Evolutionary conservation across 2,888 invertebrate species (phyloP).

Genomic region (Lissonota sp.): DNA sequence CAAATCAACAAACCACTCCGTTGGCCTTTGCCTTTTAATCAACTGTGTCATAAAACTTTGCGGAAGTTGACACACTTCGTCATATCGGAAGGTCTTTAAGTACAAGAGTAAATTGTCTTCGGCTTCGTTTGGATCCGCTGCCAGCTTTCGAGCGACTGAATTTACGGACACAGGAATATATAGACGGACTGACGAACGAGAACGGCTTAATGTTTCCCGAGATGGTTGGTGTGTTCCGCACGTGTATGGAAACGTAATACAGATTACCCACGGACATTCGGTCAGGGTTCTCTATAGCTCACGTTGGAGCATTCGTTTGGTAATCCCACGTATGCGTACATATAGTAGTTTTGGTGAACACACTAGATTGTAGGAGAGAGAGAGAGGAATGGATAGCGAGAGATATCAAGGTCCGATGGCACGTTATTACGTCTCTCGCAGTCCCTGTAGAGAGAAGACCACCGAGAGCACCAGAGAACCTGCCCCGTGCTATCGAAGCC

Average conservation of each 20-base stretch:
- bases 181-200: neutral
- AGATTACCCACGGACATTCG: constrained; percentile 62
- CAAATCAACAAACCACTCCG: no score
- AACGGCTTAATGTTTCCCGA: no score
- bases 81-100: no score
- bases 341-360: constrained; percentile 41
- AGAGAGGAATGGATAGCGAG: neutral
- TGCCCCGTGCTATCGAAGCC: no score
- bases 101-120: constrained; percentile 17
- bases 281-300: constrained; percentile 30
- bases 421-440: constrained; percentile 35
- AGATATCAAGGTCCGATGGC: constrained; percentile 35
- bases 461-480: no score
- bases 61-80: no score
- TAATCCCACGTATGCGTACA: constrained; percentile 67
- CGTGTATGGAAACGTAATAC: constrained; percentile 30
- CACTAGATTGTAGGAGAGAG: constrained; percentile 17
- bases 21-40: no score
- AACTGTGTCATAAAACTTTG: no score
- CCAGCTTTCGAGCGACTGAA: constrained; percentile 4
- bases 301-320: constrained; percentile 66
- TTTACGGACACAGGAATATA: neutral
- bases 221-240: neutral
- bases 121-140: constrained; percentile 5
- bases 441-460: constrained; percentile 15